These are phyloP conservation scores for Antennarius maculatus DNA, from an alignment of 2,797 vertebrate species.

Conservation along the genomic window DNA sequence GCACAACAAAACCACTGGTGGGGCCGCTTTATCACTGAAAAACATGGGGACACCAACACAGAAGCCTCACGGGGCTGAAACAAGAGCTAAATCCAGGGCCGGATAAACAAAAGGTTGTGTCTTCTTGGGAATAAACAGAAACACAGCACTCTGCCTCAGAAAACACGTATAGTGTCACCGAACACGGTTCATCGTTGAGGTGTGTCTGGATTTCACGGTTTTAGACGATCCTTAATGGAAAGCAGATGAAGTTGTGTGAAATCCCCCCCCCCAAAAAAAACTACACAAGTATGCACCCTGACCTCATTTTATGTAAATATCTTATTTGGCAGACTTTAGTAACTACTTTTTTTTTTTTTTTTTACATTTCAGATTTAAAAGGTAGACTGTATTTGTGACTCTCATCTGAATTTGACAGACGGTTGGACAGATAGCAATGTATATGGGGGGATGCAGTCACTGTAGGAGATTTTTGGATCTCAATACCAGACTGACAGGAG, in stretches of 20 bases:
- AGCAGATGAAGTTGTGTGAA: slow-evolving; percentile 19
- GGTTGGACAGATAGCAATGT: slow-evolving; percentile 16
- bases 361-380: slow-evolving; percentile 7
- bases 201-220: slow-evolving; percentile 2
- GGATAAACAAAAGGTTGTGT: slow-evolving; percentile 3
- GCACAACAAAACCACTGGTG: slow-evolving; percentile 15
- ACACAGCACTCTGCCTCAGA: slow-evolving; percentile 15
- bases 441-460: slow-evolving; percentile 25
- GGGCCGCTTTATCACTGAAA: slow-evolving; percentile 31
- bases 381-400: slow-evolving; percentile 16
- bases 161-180: not conserved
- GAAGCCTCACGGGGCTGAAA: slow-evolving; percentile 4
- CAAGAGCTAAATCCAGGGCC: slow-evolving; percentile 9
- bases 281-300: not conserved
- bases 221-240: slow-evolving; percentile 19
- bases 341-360: not conserved
- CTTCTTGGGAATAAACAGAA: slow-evolving; percentile 14
- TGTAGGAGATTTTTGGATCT: slow-evolving; percentile 37
- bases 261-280: not conserved
- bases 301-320: slow-evolving; percentile 6
- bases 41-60: not conserved
- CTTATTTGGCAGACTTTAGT: not conserved
- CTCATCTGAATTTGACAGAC: slow-evolving; percentile 24
- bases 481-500: slow-evolving; percentile 13
- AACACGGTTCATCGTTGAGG: not conserved